phyloP scores from a whole-genome alignment of 1,140 invertebrate species.

The Halotydeus destructor region DNA sequence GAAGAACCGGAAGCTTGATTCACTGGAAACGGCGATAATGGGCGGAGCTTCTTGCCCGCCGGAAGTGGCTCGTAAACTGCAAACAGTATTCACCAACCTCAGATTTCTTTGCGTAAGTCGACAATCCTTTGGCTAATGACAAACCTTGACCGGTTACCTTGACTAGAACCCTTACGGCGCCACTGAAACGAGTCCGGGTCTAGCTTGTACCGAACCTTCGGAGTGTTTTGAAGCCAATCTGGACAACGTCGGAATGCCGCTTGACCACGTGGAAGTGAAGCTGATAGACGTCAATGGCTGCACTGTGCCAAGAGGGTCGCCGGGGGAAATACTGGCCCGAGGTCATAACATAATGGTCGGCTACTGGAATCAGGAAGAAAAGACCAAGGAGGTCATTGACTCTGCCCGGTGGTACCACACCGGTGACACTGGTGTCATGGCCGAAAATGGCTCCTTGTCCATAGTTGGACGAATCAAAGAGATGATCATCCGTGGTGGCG shows the following conservation, averaged over 20 bases:
- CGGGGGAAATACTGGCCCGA: conserved; percentile 59
- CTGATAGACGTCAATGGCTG: conserved; percentile 43
- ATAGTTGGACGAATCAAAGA: conserved; percentile 33
- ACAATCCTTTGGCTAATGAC: too few species aligned
- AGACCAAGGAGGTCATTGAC: conserved; percentile 47
- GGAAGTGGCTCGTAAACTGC: conserved; percentile 1
- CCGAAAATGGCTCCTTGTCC: conserved; percentile 25
- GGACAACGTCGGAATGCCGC: conserved; percentile 49
- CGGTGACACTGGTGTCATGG: conserved; percentile 27
- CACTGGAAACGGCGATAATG: background rate
- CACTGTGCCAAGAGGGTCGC: conserved; percentile 42
- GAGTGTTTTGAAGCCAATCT: conserved; percentile 43
- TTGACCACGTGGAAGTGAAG: conserved; percentile 52
- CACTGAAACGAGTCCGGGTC: conserved; percentile 58
- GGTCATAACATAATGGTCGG: conserved; percentile 58
- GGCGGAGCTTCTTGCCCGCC: background rate
- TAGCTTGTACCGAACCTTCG: conserved; percentile 38
- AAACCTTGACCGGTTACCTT: too few species aligned
- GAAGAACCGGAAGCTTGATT: background rate
- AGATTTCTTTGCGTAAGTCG: too few species aligned
- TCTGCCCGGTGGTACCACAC: conserved; percentile 63
- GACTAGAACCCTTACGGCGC: conserved; percentile 44
- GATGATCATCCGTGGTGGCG: conserved; percentile 34
- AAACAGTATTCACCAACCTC: background rate
- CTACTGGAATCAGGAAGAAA: conserved; percentile 62